Evolutionary conservation across 1,140 invertebrate species (phyloP), one percentile per base, ranked within the genome.

Genomic region (Onthophagus taurus): DNA sequence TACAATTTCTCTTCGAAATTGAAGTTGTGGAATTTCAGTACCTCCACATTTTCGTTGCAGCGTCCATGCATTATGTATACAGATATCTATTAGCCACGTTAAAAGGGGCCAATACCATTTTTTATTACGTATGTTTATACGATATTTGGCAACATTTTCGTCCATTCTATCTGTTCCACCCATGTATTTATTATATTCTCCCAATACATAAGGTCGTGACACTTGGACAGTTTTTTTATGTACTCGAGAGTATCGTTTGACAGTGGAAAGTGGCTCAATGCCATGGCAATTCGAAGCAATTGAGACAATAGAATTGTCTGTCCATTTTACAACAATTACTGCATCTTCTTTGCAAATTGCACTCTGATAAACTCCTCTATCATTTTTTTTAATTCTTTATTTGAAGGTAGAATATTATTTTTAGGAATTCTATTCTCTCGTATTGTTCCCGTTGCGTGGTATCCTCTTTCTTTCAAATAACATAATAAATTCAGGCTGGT

Each of bases 71-170:
- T 64, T 64, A 48, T 60, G 50, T n/a, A 57, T 41, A 14, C 42
- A 29, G 24, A 48, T 54, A 50, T 63, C 56, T 16, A 65, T 17
- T 19, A 58, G 45, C 49, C 52, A 59, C 31, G 53, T 54, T 37
- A 64, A 52, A 26, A 64, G 33, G 9, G 50, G 47, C 59, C 55
- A 66, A 47, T 57, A 65, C 63, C 60, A 65, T 47, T 61, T 65
- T 49, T 63, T 63, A 20, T 49, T 37, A 6, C 60, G 31, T 33
- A 66, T 61, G 4, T 14, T 19, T 29, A 66, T 54, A 39, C 61
- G 44, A 48, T 65, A 61, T 12, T 47, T 44, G 9, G 46, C 37
- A 12, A 65, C 49, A 53, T 64, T 63, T 56, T 65, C 51, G 39
- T 65, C 60, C 49, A 63, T 61, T 26, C 53, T 38, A 42, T 66